Percentiles rank a stretch among this genome's conserved stretches.
These are phyloP conservation scores for Gobius niger DNA, from an alignment of 2,113 vertebrate species.

Conservation along the genomic window DNA sequence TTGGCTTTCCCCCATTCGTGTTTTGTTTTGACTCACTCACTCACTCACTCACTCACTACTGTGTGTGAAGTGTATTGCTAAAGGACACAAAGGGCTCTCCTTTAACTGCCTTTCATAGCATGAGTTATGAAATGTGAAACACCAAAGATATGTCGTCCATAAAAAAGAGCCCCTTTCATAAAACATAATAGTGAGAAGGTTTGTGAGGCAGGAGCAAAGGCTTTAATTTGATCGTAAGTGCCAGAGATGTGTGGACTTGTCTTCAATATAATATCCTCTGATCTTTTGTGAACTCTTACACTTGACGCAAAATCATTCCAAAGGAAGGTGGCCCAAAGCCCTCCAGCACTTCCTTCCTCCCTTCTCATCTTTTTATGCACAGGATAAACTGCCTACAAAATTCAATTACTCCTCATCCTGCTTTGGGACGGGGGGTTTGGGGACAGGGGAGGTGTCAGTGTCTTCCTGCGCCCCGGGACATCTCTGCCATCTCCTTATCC, in stretches of 20 bases:
- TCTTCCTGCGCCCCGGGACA: slow-evolving; percentile 35
- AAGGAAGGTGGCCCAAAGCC: slow-evolving; percentile 23
- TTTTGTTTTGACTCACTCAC: too few species aligned
- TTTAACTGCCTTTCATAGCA: too few species aligned
- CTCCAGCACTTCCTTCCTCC: slow-evolving; percentile 39
- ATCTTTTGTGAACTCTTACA: not conserved
- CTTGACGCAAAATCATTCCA: slow-evolving; percentile 10
- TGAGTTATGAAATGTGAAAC: too few species aligned
- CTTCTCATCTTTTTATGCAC: slow-evolving; percentile 37
- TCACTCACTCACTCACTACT: too few species aligned
- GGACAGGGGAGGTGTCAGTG: slow-evolving; percentile 8
- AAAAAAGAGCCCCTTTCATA: too few species aligned
- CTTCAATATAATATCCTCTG: not conserved
- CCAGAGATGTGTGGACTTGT: not conserved
- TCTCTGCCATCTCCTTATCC: slow-evolving; percentile 1
- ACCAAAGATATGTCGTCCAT: too few species aligned
- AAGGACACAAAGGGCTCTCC: too few species aligned
- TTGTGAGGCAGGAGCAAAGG: too few species aligned
- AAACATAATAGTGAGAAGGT: too few species aligned
- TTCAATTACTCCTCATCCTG: slow-evolving; percentile 40
- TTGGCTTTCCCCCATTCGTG: too few species aligned
- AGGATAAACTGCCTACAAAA: slow-evolving; percentile 40
- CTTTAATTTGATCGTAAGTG: not conserved
- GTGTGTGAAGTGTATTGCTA: too few species aligned
- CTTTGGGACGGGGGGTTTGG: slow-evolving; percentile 6